These are phyloP conservation scores for Lysiphlebus fabarum DNA, from an alignment of 1,140 invertebrate species.

Conservation along the genomic window DNA sequence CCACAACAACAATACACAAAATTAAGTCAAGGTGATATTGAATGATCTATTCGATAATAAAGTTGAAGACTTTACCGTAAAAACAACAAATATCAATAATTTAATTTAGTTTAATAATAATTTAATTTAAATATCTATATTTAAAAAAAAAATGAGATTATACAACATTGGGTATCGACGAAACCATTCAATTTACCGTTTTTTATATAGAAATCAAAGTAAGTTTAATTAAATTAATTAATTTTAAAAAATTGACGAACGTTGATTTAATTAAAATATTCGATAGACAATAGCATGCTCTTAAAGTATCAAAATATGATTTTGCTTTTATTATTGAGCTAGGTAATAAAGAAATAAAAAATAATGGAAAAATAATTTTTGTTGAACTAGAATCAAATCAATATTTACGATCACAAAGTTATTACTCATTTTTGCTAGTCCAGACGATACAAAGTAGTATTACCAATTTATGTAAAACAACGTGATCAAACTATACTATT, in stretches of 20 bases:
- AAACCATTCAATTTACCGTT: slow-evolving; percentile 96
- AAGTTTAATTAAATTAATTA: too few relatives aligned
- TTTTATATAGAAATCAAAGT: slow-evolving; percentile 85
- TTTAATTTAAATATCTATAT: slow-evolving; percentile 82
- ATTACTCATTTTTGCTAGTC: too few relatives aligned
- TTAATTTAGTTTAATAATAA: slow-evolving; percentile 91
- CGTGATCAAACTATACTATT: too few relatives aligned
- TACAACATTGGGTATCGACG: slow-evolving; percentile 88
- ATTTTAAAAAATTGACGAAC: background rate
- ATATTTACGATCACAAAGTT: too few relatives aligned
- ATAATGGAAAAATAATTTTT: slow-evolving; percentile 95
- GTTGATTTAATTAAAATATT: slow-evolving; percentile 85
- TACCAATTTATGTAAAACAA: too few relatives aligned
- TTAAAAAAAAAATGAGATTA: slow-evolving; percentile 97
- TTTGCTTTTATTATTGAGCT: slow-evolving; percentile 88
- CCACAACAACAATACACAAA: too few relatives aligned
- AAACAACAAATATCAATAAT: too few relatives aligned
- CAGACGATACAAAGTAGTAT: too few relatives aligned
- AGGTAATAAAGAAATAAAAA: slow-evolving; percentile 89
- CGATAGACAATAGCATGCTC: slow-evolving; percentile 96
- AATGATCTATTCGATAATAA: too few relatives aligned
- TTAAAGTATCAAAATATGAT: slow-evolving; percentile 83
- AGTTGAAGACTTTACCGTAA: too few relatives aligned
- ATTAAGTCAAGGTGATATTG: too few relatives aligned
- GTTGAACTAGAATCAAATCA: too few relatives aligned